Percentiles rank a stretch among this genome's conserved stretches.
Conservation (phyloP, 2,888 invertebrate genomes). For the Eupithecia centaureata region DNA sequence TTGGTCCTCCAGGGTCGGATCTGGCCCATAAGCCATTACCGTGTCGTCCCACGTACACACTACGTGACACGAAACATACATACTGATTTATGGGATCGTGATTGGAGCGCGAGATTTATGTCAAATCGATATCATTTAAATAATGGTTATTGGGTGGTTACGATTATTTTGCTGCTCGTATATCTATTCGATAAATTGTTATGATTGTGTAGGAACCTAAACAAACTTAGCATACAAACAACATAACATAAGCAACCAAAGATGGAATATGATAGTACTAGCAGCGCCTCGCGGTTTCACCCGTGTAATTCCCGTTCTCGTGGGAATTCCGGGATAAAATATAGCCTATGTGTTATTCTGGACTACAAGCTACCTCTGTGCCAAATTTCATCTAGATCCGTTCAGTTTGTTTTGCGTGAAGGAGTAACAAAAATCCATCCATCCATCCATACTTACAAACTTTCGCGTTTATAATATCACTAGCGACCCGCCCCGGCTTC, state of each 20-base stretch:
- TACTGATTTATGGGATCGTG: slow-evolving; percentile 31
- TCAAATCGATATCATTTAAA: slow-evolving; percentile 19
- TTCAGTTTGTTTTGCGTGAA: too few species aligned
- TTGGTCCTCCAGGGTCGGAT: slow-evolving; percentile 11
- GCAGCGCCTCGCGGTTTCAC: not conserved
- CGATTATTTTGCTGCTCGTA: slow-evolving; percentile 4
- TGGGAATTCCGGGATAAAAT: too few species aligned
- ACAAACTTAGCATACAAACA: too few species aligned
- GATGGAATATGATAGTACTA: not conserved
- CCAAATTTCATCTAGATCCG: too few species aligned
- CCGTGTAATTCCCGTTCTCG: too few species aligned
- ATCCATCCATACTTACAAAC: too few species aligned
- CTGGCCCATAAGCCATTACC: slow-evolving; percentile 25
- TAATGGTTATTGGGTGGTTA: slow-evolving; percentile 5
- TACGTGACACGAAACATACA: slow-evolving; percentile 17
- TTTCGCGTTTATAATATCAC: too few species aligned
- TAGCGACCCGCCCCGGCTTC: too few species aligned
- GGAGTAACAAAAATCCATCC: too few species aligned
- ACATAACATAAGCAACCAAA: not conserved
- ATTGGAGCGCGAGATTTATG: slow-evolving; percentile 30
- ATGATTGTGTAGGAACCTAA: not conserved
- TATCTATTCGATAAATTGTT: not conserved
- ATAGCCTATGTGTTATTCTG: too few species aligned
- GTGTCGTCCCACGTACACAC: slow-evolving; percentile 17
- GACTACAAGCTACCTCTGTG: too few species aligned